A percentile compares a stretch with the other conserved stretches of the same genome.
Evolutionary conservation across 1,140 invertebrate species (phyloP).

Genomic region (Lycorma delicatula): DNA sequence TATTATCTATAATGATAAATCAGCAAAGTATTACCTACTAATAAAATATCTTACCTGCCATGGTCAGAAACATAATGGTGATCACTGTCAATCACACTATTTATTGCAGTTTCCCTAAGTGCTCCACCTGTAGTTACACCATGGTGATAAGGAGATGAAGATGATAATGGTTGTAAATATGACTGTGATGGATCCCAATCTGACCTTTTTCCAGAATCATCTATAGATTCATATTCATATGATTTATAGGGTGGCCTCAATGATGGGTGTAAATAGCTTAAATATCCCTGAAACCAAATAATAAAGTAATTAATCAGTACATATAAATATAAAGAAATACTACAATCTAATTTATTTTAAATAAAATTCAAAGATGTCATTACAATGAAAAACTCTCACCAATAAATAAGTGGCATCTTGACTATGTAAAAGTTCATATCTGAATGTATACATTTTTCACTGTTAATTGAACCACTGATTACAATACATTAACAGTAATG

Average conservation of each 20-base stretch:
- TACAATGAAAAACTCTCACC: too few relatives aligned
- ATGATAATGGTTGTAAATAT: conserved; percentile 29
- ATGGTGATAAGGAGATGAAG: conserved; percentile 33
- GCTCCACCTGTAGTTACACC: conserved; percentile 33
- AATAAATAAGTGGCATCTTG: too few relatives aligned
- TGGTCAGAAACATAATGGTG: conserved; percentile 19
- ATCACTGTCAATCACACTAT: conserved; percentile 36
- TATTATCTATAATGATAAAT: too few relatives aligned
- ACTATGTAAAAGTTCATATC: too few relatives aligned
- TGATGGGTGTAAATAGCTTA: conserved; percentile 28
- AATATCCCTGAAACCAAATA: conserved; percentile 29
- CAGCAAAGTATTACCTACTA: too few relatives aligned
- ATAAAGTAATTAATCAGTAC: too few relatives aligned
- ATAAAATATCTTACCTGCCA: conserved; percentile 6
- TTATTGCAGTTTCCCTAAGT: conserved; percentile 41
- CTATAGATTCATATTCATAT: conserved; percentile 43
- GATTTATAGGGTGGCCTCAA: conserved; percentile 40
- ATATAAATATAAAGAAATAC: too few relatives aligned
- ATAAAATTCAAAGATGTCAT: too few relatives aligned
- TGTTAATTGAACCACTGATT: not conserved
- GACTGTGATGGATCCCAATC: conserved; percentile 39
- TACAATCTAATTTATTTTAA: too few relatives aligned
- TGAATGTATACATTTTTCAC: too few relatives aligned
- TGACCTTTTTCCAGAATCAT: conserved; percentile 32
- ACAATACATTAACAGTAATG: not conserved